Conservation (phyloP, 2,113 vertebrate species). For the Leuciscus idus region DNA sequence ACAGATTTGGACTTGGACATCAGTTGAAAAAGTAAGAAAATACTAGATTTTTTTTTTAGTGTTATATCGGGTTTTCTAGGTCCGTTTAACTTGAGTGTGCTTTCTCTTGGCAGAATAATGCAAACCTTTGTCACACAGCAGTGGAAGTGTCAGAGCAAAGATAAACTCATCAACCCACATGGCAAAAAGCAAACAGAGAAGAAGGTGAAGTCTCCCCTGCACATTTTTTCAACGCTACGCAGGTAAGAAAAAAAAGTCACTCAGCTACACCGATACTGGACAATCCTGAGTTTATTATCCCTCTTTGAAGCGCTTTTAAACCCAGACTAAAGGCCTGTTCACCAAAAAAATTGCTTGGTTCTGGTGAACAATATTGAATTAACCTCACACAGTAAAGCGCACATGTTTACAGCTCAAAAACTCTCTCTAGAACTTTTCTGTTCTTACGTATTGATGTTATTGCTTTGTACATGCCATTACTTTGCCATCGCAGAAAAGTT, state of each 20-base stretch:
- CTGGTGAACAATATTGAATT: background rate
- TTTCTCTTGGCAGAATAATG: slow-evolving; percentile 80
- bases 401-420: background rate
- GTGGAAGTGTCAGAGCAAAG: slow-evolving; percentile 87
- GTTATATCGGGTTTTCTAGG: background rate
- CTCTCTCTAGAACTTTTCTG: background rate
- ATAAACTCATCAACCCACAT: slow-evolving; percentile 83
- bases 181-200: slow-evolving; percentile 86
- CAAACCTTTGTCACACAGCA: slow-evolving; percentile 91
- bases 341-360: background rate
- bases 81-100: background rate
- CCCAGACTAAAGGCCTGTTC: background rate
- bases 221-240: slow-evolving; percentile 90
- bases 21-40: slow-evolving; percentile 86
- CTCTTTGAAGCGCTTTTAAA: background rate
- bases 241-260: slow-evolving; percentile 72
- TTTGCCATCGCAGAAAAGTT: background rate
- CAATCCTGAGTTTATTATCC: background rate
- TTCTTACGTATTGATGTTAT: background rate
- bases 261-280: background rate
- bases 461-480: background rate
- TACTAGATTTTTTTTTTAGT: background rate
- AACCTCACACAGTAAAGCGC: background rate
- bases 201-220: slow-evolving; percentile 89
- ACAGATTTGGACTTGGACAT: slow-evolving; percentile 88